phyloP scores from a whole-genome alignment of 2,797 vertebrate species.

The Lutra lutra region DNA sequence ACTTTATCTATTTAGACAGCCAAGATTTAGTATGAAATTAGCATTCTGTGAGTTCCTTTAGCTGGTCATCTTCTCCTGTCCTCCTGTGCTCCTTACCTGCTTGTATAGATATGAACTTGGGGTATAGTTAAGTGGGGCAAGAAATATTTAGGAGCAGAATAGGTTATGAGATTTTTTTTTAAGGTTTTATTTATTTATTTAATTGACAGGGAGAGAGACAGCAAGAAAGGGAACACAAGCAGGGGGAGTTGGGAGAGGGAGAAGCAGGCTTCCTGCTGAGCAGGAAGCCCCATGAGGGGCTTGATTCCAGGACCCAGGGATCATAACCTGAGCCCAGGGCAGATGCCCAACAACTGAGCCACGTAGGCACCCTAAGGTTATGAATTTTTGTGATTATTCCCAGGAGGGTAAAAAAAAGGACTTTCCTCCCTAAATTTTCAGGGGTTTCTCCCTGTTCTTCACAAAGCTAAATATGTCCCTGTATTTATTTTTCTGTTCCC shows the following conservation, averaged over 20 bases:
- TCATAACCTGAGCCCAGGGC: too few species aligned
- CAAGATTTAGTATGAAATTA: conserved; percentile 56
- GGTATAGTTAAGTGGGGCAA: conserved; percentile 12
- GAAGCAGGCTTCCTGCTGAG: too few species aligned
- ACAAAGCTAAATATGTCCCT: conserved; percentile 6
- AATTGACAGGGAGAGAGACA: too few species aligned
- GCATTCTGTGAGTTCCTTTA: conserved; percentile 2
- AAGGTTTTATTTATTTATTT: too few species aligned
- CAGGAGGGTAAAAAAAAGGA: background rate
- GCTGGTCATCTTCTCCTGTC: background rate
- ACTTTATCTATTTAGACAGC: conserved; percentile 52
- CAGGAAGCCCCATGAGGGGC: background rate
- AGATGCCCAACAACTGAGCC: too few species aligned
- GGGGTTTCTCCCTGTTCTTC: conserved; percentile 1
- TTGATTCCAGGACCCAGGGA: too few species aligned
- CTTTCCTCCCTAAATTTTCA: conserved; percentile 10
- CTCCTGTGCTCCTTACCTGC: background rate
- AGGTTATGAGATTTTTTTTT: background rate
- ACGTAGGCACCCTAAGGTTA: too few species aligned
- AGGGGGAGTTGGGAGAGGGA: too few species aligned
- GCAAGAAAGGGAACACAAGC: too few species aligned
- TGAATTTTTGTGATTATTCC: conserved; percentile 57
- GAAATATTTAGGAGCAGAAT: conserved; percentile 50
- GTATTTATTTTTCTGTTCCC: conserved; percentile 39
- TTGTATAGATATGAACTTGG: conserved; percentile 19